Base-by-base conservation (phyloP, 1,140 invertebrate species). In the Nilaparvata lugens region DNA sequence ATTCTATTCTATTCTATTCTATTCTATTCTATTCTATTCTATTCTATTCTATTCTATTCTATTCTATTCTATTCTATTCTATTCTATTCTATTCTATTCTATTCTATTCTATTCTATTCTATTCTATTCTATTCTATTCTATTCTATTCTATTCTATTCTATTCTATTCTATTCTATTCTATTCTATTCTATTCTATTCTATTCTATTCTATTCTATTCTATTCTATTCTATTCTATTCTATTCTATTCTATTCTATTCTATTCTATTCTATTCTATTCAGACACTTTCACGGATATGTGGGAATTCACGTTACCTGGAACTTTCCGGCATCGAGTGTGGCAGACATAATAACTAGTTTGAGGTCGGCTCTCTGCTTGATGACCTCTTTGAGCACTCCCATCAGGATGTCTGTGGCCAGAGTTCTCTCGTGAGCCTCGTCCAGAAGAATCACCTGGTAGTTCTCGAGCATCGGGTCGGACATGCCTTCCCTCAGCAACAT, bases 401-500 rank as follows among this genome's bases (percentile, higher is more conserved):
- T 99, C 0, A 99, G 77, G 56, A 99, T 96, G 72, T 99, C 97
- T 0, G 97, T 99, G 0, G 97, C 95, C 23, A 99, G 76, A 0
- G 97, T 99, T 67, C 95, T 83, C 80, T 99, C 97, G 74, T 99
- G 97, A 73, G 97, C 97, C 75, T 99, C 97, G 72, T 99, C 97
- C 24, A 99, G 83, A 35, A 99, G 75, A 59, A 99, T 93, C 1
- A 93, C 90, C 72, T 95, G 91, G 76, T 99, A 99, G 53, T 88
- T 86, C 69, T 98, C 95, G 16, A 99, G 74, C 83, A 98, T 90
- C 0, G 97, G 97, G 77, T 98, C 96, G 4, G 94, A 97, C 97
- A 99, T 99, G 0, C 93, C 97, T 79, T 99, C 97, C 59, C 97
- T 79, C 21, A 99, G 77, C 71, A 99, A 83, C 97, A 99, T 99